These are phyloP conservation scores for Dione vanillae DNA, from an alignment of 2,888 invertebrate species.

Conservation along the genomic window DNA sequence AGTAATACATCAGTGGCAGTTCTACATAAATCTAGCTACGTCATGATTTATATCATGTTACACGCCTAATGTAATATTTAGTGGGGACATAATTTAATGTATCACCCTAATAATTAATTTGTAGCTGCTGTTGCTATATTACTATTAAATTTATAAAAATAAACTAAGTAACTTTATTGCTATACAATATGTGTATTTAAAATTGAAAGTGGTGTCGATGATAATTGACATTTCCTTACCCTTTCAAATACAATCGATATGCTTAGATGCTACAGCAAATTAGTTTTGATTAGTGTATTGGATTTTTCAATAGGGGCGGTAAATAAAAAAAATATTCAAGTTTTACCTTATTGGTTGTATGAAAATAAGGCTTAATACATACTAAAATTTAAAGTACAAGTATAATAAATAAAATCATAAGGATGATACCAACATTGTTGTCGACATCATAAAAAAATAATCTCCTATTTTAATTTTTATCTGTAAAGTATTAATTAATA, in stretches of 20 bases:
- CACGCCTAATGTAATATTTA: slow-evolving; percentile 30
- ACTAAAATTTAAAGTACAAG: no score
- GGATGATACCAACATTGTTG: no score
- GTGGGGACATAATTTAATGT: slow-evolving; percentile 23
- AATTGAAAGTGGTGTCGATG: slow-evolving; percentile 49
- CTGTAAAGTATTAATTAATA: no score
- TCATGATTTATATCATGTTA: slow-evolving; percentile 33
- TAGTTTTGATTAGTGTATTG: neutral
- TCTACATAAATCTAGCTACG: slow-evolving; percentile 23
- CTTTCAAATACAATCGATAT: slow-evolving; percentile 62
- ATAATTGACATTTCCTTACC: slow-evolving; percentile 69
- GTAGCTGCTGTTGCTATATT: neutral
- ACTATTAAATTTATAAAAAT: slow-evolving; percentile 18
- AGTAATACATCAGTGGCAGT: slow-evolving; percentile 25
- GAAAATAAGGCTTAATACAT: neutral
- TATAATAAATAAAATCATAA: no score
- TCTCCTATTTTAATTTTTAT: no score
- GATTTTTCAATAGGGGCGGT: neutral
- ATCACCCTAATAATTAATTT: slow-evolving; percentile 27
- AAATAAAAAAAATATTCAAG: neutral
- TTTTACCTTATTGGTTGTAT: neutral
- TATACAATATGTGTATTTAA: slow-evolving; percentile 38
- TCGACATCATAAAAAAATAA: no score
- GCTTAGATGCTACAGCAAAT: slow-evolving; percentile 51
- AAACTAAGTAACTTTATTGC: neutral